Percentiles rank a stretch among this genome's conserved stretches.
Evolutionary conservation across 2,113 vertebrate genomes (phyloP).

Genomic region (Toxotes chatareus): DNA sequence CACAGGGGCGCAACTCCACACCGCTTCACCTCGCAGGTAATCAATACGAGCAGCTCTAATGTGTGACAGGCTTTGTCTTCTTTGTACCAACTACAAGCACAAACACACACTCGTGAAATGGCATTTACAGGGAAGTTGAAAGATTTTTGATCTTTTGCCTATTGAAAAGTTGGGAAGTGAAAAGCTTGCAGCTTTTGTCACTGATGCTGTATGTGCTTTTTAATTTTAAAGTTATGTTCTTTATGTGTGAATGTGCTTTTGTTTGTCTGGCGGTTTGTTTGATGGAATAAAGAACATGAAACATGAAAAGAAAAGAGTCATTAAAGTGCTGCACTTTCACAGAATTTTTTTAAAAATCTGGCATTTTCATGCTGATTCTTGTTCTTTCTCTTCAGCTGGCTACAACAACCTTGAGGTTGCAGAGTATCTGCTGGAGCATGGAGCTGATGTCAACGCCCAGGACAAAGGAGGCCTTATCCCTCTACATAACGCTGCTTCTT

Average conservation of each 20-base stretch:
- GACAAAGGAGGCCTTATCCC: slow-evolving; percentile 99
- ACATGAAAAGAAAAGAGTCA: no score
- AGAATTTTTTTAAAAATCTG: neutral
- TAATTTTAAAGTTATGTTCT: no score
- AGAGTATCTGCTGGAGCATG: slow-evolving; percentile 97
- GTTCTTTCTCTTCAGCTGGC: slow-evolving; percentile 86
- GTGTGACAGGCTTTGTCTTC: neutral
- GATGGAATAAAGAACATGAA: no score
- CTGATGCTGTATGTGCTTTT: neutral
- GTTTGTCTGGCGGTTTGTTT: no score
- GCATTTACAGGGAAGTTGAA: neutral
- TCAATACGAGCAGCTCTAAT: neutral
- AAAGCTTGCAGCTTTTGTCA: neutral
- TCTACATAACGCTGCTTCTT: slow-evolving; percentile 98
- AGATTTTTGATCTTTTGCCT: neutral
- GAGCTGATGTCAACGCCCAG: slow-evolving; percentile 98
- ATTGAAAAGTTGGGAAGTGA: no score
- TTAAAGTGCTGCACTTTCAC: neutral
- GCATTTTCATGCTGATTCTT: neutral
- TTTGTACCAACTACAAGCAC: neutral
- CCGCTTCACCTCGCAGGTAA: slow-evolving; percentile 96
- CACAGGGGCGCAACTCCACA: slow-evolving; percentile 97
- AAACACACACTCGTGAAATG: neutral
- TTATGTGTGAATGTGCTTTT: no score
- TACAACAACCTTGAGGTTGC: slow-evolving; percentile 99